A percentile compares a stretch with the other conserved stretches of the same genome.
These are phyloP conservation scores for Ictalurus punctatus DNA, from an alignment of 2,113 vertebrate species.

Conservation along the genomic window DNA sequence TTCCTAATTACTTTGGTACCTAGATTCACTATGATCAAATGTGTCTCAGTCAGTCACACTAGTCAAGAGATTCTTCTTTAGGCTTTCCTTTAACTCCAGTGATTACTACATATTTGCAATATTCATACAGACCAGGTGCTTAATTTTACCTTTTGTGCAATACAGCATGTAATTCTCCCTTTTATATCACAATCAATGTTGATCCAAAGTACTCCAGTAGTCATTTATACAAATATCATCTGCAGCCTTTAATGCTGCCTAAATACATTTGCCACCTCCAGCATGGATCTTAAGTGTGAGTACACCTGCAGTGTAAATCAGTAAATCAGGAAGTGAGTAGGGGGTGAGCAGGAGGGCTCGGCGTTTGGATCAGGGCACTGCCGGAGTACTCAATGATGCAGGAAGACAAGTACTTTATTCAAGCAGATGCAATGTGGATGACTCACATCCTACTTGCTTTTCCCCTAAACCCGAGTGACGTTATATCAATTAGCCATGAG, in stretches of 20 bases:
- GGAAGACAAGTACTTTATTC: slow-evolving; percentile 28
- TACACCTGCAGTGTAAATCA: slow-evolving; percentile 19
- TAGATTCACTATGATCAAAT: slow-evolving; percentile 7
- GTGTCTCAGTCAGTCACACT: not conserved
- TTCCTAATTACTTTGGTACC: not conserved
- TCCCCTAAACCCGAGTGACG: slow-evolving; percentile 32
- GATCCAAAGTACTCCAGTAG: slow-evolving; percentile 1
- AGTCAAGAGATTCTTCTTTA: not conserved
- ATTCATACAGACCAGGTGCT: slow-evolving; percentile 13
- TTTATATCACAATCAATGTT: not conserved
- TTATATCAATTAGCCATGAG: slow-evolving; percentile 38
- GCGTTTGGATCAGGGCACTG: not conserved
- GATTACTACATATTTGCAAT: not conserved
- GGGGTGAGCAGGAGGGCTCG: slow-evolving; percentile 18
- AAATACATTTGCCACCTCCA: slow-evolving; percentile 21
- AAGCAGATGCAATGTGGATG: slow-evolving; percentile 40
- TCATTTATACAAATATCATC: slow-evolving; percentile 13
- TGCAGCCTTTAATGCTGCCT: not conserved
- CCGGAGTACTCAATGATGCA: not conserved
- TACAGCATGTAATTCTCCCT: not conserved
- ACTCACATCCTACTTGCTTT: slow-evolving; percentile 29
- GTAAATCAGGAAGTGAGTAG: slow-evolving; percentile 14
- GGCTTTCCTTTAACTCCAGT: not conserved
- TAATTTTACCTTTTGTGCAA: not conserved
- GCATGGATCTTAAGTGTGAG: not conserved